A percentile compares a stretch with the other conserved stretches of the same genome.
These are phyloP conservation scores for Uloborus diversus DNA, from an alignment of 1,140 invertebrate genomes.

Conservation along the genomic window DNA sequence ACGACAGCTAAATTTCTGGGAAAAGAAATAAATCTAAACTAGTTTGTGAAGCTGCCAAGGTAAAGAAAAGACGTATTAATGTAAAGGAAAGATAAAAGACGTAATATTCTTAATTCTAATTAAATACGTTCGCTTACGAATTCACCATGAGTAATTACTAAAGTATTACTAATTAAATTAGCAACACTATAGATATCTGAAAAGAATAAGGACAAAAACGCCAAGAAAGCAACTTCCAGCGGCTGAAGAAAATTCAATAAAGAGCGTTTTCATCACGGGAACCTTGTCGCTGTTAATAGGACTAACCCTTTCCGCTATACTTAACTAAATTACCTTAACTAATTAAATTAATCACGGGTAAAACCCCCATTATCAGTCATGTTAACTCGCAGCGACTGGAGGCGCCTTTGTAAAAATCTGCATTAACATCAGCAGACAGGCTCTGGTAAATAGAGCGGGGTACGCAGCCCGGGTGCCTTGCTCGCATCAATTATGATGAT, in stretches of 20 bases:
- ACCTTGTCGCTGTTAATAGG: neutral
- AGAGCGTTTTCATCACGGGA: neutral
- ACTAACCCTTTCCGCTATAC: slow-evolving; percentile 14
- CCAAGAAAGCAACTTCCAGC: too few species aligned
- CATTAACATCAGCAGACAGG: neutral
- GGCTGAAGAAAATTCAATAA: neutral
- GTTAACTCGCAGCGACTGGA: neutral
- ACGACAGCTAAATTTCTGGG: too few species aligned
- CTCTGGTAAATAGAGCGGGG: slow-evolving; percentile 28
- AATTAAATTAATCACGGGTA: slow-evolving; percentile 50
- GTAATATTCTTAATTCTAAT: too few species aligned
- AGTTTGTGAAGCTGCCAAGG: too few species aligned
- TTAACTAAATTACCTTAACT: slow-evolving; percentile 52
- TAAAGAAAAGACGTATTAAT: too few species aligned
- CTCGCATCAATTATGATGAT: slow-evolving; percentile 56
- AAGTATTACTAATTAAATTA: too few species aligned
- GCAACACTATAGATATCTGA: too few species aligned
- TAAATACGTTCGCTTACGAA: too few species aligned
- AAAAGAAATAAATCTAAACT: too few species aligned
- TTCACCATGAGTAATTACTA: too few species aligned
- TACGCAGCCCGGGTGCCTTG: slow-evolving; percentile 29
- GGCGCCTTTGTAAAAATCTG: neutral
- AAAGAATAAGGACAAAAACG: too few species aligned
- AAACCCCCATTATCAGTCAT: slow-evolving; percentile 25
- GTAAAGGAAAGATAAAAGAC: too few species aligned